These are phyloP conservation scores for Leptoteleia sp. DNA, from an alignment of 1,140 invertebrate species.

Conservation along the genomic window DNA sequence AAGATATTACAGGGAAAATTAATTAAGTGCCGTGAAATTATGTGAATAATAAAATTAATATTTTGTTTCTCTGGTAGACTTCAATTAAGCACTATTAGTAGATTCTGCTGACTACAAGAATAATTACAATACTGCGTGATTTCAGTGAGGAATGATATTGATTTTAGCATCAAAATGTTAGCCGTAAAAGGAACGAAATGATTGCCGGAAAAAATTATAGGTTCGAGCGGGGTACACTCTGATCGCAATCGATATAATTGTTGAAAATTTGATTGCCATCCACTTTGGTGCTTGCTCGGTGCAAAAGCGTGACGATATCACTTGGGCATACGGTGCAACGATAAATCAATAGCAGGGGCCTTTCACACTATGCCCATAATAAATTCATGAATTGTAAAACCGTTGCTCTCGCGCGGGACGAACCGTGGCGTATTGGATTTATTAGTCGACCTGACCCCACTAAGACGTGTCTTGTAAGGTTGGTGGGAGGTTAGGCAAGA, in stretches of 20 bases:
- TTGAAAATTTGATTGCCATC: conserved; percentile 59
- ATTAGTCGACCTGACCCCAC: conserved; percentile 78
- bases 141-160: conserved; percentile 39
- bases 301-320: conserved; percentile 55
- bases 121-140: conserved; percentile 13
- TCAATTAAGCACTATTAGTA: not conserved
- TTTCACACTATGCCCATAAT: conserved; percentile 77
- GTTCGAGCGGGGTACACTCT: conserved; percentile 5
- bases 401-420: conserved; percentile 76
- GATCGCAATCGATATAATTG: conserved; percentile 58
- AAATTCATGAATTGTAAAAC: conserved; percentile 81
- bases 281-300: conserved; percentile 41
- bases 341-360: conserved; percentile 78
- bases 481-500: conserved; percentile 59
- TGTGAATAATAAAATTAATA: no score
- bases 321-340: conserved; percentile 70
- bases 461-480: conserved; percentile 72
- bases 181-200: conserved; percentile 14
- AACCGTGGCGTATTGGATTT: conserved; percentile 81
- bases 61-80: no score
- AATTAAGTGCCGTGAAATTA: no score
- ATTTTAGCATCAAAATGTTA: conserved; percentile 27
- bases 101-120: not conserved
- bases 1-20: no score
- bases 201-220: conserved; percentile 38